Base-by-base conservation (phyloP, 2,888 invertebrate species). In the Thumatha senex region DNA sequence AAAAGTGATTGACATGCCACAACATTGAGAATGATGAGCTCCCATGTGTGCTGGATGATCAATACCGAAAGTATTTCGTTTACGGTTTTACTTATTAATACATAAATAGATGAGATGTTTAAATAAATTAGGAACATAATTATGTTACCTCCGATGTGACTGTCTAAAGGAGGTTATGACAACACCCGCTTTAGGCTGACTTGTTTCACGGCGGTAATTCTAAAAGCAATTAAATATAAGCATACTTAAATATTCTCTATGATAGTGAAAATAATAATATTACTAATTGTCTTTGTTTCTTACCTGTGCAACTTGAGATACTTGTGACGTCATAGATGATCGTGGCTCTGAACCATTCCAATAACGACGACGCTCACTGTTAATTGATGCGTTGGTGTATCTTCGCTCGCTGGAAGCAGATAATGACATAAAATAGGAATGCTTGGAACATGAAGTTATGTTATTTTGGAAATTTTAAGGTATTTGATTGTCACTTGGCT, bases 151-250 rank as follows among this genome's bases (percentile, higher is more conserved):
- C 80, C 98, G 88, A 73, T 97, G 96, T 11, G 97, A 97, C 77
- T 97, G 96, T 44, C 97, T 91, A 71, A 96, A 97, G 2, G 97
- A 97, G 1, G 98, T 98, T 50, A 98, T 97, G 46, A 98, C 97
- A 7, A 97, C 97, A 0, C 98, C 98, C 1, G 96, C 97, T 82
- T 96, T 96, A 61, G 92, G 88, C 60, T 92, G 92, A 34, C 82
- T 83, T 11, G 89, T 87, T 63, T 92, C 92, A 0, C 92, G 85
- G 7, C 92, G 89, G 52, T 89, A 92, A 40, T 85, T 91, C 92
- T 92, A 65, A 45, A 78, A 70, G 48, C 14, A 44, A 39, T 10
- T 2, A 15, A 15, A 18, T 8, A 14, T 14, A 12, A n/a, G 7
- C 29, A 1, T 15, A 31, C 14, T 33, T 33, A 10, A 9, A 10